phyloP scores from a whole-genome alignment of 2,797 vertebrate species.

The Aldrovandia affinis region DNA sequence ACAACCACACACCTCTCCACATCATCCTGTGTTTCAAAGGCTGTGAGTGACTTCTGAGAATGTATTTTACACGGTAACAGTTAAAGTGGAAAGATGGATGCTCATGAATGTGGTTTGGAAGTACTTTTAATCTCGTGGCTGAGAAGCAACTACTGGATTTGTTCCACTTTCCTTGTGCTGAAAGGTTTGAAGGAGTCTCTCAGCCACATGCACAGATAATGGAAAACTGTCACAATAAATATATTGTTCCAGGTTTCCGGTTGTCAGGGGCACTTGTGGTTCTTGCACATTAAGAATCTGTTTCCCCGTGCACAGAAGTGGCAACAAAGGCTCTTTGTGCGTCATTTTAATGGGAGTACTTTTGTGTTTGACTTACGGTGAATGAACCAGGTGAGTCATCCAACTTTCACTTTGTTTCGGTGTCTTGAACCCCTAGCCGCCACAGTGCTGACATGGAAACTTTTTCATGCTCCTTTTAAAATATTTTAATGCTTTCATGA shows the following conservation, averaged over 20 bases:
- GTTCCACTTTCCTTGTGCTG: constrained; percentile 17
- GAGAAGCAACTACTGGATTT: background rate
- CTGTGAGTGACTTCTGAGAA: background rate
- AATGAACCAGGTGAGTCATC: background rate
- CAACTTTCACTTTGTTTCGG: background rate
- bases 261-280: constrained; percentile 3
- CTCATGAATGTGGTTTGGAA: constrained; percentile 18
- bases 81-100: constrained; percentile 14
- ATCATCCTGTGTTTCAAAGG: background rate
- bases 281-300: constrained; percentile 19
- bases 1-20: background rate
- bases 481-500: background rate
- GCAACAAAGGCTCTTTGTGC: background rate
- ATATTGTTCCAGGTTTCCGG: constrained; percentile 10
- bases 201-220: constrained; percentile 22
- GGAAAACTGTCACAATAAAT: constrained; percentile 37
- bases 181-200: constrained; percentile 22
- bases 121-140: constrained; percentile 27
- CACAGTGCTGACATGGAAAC: background rate
- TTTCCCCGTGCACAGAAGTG: constrained; percentile 2
- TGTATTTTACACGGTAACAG: constrained; percentile 1
- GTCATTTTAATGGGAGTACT: background rate
- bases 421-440: background rate
- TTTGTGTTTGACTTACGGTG: background rate
- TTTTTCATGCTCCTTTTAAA: background rate